Conservation (phyloP, 1,140 invertebrate species). For the Penaeus japonicus region DNA sequence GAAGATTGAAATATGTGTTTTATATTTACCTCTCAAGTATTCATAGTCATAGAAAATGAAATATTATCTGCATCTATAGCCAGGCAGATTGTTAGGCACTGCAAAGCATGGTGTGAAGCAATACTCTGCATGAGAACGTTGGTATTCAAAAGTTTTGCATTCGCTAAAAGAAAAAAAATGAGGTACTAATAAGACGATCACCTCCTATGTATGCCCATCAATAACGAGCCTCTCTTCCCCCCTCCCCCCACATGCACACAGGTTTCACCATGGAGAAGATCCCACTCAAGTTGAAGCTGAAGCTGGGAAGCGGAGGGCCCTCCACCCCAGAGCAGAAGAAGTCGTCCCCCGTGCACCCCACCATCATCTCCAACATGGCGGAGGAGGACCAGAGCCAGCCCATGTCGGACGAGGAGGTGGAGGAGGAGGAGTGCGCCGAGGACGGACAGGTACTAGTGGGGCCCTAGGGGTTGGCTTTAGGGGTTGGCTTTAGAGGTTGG, state of each 20-base stretch:
- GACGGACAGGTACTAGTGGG: neutral
- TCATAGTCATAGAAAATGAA: neutral
- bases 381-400: conserved; percentile 17
- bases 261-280: conserved; percentile 28
- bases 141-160: no score
- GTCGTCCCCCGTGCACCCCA: conserved; percentile 20
- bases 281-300: conserved; percentile 38
- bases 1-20: neutral
- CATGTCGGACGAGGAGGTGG: conserved; percentile 66
- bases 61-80: neutral
- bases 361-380: conserved; percentile 9
- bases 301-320: conserved; percentile 3
- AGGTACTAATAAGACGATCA: no score
- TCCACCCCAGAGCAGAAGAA: neutral
- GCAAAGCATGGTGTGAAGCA: neutral
- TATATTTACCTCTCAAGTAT: neutral
- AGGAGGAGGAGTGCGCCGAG: conserved; percentile 56
- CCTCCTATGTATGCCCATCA: neutral
- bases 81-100: neutral
- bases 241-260: neutral
- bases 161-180: no score
- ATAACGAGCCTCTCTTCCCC: neutral
- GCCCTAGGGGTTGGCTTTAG: neutral
- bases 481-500: neutral
- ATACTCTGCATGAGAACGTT: no score